These are phyloP conservation scores for Atta texana DNA, from an alignment of 1,140 invertebrate genomes.

Conservation along the genomic window DNA sequence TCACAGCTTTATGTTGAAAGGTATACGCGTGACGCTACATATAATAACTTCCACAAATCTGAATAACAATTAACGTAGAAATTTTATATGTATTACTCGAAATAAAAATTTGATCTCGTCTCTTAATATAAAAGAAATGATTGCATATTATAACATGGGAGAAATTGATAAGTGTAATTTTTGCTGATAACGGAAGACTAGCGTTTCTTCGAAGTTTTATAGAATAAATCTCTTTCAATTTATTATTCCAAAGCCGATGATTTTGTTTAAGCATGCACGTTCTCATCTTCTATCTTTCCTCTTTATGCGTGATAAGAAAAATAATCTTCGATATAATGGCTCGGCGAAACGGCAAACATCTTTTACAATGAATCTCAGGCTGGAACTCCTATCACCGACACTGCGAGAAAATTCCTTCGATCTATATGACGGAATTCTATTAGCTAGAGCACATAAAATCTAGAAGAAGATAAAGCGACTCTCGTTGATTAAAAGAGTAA, in stretches of 20 bases:
- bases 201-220: slow-evolving; percentile 3
- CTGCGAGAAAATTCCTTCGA: slow-evolving; percentile 42
- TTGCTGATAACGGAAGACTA: not conserved
- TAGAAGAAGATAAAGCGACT: slow-evolving; percentile 10
- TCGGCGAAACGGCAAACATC: slow-evolving; percentile 24
- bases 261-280: slow-evolving; percentile 69
- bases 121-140: not conserved
- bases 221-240: slow-evolving; percentile 45
- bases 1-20: slow-evolving; percentile 7
- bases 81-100: not conserved
- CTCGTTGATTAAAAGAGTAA: slow-evolving; percentile 19
- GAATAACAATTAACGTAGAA: slow-evolving; percentile 28
- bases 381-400: not conserved
- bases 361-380: slow-evolving; percentile 30
- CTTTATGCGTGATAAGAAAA: slow-evolving; percentile 56
- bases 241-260: slow-evolving; percentile 27
- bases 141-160: not conserved
- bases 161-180: not conserved
- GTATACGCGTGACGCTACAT: slow-evolving; percentile 6
- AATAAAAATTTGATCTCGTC: not conserved
- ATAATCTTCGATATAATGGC: slow-evolving; percentile 67
- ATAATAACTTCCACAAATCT: slow-evolving; percentile 23
- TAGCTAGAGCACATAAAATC: slow-evolving; percentile 56
- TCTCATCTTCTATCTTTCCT: slow-evolving; percentile 10
- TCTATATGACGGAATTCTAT: slow-evolving; percentile 31